These are phyloP conservation scores for Holacanthella duospinosa DNA, from an alignment of 2,888 invertebrate genomes.

Conservation along the genomic window DNA sequence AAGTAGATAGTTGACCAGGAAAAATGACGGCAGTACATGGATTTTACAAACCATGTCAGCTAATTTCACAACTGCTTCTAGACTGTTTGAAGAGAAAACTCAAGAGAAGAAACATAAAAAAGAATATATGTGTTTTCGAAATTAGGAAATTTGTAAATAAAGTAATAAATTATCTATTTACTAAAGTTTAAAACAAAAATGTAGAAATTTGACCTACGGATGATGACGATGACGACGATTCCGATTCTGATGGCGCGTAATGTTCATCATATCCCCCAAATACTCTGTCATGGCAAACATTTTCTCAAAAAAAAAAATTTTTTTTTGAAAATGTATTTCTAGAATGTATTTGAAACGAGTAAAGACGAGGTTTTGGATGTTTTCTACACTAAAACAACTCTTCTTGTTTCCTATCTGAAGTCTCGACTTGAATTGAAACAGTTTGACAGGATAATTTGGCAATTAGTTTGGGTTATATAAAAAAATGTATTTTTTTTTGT, in stretches of 20 bases:
- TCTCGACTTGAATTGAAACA: neutral
- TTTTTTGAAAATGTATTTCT: neutral
- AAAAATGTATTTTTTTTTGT: neutral
- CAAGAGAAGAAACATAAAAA: no score
- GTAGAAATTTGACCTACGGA: neutral
- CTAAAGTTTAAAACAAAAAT: neutral
- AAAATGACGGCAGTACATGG: no score
- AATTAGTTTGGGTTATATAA: neutral
- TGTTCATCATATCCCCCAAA: constrained; percentile 36
- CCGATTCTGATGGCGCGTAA: constrained; percentile 31
- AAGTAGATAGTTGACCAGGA: no score
- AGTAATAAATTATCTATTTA: no score
- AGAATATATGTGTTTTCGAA: no score
- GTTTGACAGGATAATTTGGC: neutral
- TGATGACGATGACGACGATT: neutral
- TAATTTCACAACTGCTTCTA: no score
- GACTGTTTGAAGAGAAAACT: no score
- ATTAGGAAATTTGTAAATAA: no score
- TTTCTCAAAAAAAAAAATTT: constrained; percentile 9
- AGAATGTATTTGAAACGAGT: neutral
- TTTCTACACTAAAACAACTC: no score
- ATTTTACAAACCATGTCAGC: no score
- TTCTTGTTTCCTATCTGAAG: neutral
- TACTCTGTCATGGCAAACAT: constrained; percentile 38
- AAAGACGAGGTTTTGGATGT: no score